Percentiles rank a stretch among this genome's conserved stretches.
phyloP scores from a whole-genome alignment of 2,797 vertebrate species.

The Lacerta agilis region DNA sequence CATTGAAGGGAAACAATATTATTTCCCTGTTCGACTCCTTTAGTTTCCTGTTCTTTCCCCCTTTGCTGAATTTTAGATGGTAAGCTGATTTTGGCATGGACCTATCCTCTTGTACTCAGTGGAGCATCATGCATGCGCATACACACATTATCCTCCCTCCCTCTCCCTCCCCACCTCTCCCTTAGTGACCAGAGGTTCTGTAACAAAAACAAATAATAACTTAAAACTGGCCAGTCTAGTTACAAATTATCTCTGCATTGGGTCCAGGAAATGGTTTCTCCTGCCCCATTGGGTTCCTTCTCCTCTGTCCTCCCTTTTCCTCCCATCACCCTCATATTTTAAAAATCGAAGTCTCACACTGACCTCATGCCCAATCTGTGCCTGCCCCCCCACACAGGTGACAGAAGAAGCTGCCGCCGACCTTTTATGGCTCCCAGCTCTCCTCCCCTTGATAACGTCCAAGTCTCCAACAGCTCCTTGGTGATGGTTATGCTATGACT shows the following conservation, averaged over 20 bases:
- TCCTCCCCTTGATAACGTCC: neutral
- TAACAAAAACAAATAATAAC: neutral
- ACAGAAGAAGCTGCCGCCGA: neutral
- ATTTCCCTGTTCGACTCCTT: neutral
- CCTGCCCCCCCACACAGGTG: neutral
- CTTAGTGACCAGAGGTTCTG: neutral
- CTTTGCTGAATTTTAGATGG: neutral
- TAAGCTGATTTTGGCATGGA: neutral
- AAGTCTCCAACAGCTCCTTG: neutral
- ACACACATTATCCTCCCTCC: too few relatives aligned
- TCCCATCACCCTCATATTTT: neutral
- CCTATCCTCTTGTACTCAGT: too few relatives aligned
- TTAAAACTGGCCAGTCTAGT: neutral
- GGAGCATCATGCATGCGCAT: too few relatives aligned
- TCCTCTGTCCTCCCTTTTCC: too few relatives aligned
- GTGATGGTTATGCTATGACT: constrained; percentile 6
- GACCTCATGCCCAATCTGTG: neutral
- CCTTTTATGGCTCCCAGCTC: neutral
- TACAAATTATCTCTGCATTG: neutral
- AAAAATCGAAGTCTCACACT: neutral
- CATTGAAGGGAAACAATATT: neutral
- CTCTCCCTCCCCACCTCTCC: too few relatives aligned
- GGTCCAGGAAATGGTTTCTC: neutral
- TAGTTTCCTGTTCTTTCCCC: neutral
- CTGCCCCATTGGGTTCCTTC: neutral